A percentile compares a stretch with the other conserved stretches of the same genome.
Evolutionary conservation across 2,888 invertebrate species (phyloP).

Genomic region (Drosophila ustulata): DNA sequence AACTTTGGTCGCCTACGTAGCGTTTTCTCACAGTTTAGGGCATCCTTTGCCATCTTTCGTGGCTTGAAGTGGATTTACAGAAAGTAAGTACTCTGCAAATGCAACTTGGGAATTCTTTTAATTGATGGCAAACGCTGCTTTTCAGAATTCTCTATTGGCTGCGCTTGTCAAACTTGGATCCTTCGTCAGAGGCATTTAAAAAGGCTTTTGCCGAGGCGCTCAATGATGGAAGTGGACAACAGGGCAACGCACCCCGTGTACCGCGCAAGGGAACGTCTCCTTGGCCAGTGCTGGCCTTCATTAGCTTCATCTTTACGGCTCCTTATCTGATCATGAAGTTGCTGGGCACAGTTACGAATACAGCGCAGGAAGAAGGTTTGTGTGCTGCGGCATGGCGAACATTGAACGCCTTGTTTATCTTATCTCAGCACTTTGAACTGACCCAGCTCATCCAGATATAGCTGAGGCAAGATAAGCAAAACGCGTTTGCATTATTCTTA

Average conservation of each 20-base stretch:
- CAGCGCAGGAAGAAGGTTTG: slow-evolving; percentile 87
- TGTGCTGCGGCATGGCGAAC: slow-evolving; percentile 22
- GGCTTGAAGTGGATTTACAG: slow-evolving; percentile 92
- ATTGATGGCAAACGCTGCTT: neutral
- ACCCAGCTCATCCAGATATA: slow-evolving; percentile 48
- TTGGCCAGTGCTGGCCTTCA: slow-evolving; percentile 96
- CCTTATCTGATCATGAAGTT: slow-evolving; percentile 96
- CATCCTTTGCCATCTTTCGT: slow-evolving; percentile 93
- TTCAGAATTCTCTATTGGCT: slow-evolving; percentile 83
- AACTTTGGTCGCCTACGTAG: slow-evolving; percentile 94
- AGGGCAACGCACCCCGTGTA: slow-evolving; percentile 65
- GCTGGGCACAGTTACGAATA: slow-evolving; percentile 87
- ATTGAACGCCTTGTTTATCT: slow-evolving; percentile 60
- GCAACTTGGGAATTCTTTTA: rapidly evolving
- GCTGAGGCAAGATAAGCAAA: slow-evolving; percentile 52
- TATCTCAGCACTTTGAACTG: slow-evolving; percentile 64
- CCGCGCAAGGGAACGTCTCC: slow-evolving; percentile 86
- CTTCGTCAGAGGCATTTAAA: slow-evolving; percentile 84
- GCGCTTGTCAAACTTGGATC: slow-evolving; percentile 83
- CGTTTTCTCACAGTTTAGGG: slow-evolving; percentile 94
- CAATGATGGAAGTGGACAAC: slow-evolving; percentile 72
- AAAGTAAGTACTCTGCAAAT: slow-evolving; percentile 84
- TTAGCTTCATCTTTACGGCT: slow-evolving; percentile 94
- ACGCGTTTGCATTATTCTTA: slow-evolving; percentile 15
- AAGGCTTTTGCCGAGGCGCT: slow-evolving; percentile 85